Percentiles rank a stretch among this genome's conserved stretches.
Evolutionary conservation across 2,797 vertebrate genomes (phyloP).

Genomic region (Taeniopygia guttata): DNA sequence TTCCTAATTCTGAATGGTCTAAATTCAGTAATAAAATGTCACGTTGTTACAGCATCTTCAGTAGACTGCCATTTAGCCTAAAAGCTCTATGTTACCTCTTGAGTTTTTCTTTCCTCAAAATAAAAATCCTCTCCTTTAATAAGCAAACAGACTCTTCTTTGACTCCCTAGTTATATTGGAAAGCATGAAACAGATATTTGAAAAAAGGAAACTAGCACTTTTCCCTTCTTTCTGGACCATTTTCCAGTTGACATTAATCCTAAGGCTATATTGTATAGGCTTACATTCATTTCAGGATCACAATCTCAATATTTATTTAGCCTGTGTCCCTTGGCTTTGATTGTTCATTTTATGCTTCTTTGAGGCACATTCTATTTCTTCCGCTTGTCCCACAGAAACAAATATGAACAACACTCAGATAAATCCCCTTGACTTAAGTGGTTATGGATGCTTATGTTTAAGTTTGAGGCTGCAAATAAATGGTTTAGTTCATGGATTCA

Average conservation of each 20-base stretch:
- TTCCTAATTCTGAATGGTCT: background rate
- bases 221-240: background rate
- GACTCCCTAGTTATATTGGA: background rate
- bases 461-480: background rate
- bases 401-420: background rate
- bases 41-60: background rate
- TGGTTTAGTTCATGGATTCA: background rate
- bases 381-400: background rate
- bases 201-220: background rate
- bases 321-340: background rate
- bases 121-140: background rate
- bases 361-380: background rate
- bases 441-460: background rate
- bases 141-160: background rate
- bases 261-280: background rate
- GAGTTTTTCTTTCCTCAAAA: background rate
- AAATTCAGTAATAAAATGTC: background rate
- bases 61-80: background rate
- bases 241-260: background rate
- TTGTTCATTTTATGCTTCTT: background rate
- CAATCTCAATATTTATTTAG: background rate
- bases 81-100: background rate
- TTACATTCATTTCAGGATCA: background rate
- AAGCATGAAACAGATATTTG: background rate
- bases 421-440: background rate